These are phyloP conservation scores for Poecile montanus DNA, from an alignment of 2,797 vertebrate species.

Conservation along the genomic window DNA sequence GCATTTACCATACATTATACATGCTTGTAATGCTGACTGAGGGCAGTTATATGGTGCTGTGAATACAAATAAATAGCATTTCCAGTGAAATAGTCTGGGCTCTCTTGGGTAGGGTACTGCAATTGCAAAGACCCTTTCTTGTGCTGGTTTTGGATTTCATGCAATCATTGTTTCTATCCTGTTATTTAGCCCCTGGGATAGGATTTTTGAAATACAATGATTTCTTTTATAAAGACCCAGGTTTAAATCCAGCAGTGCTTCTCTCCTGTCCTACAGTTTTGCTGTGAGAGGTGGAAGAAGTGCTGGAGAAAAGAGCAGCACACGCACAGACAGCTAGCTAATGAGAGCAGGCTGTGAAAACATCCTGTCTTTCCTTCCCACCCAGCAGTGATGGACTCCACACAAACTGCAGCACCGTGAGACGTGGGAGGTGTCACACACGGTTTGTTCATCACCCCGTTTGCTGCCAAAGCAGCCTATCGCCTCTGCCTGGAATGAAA, in stretches of 20 bases:
- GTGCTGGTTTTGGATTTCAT: neutral
- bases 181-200: neutral
- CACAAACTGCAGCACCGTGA: rapidly evolving
- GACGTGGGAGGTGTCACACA: neutral
- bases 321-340: rapidly evolving
- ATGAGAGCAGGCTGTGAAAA: neutral
- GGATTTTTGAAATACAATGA: neutral
- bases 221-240: neutral
- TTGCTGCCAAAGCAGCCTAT: neutral
- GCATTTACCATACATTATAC: neutral
- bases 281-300: neutral
- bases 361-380: neutral
- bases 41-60: neutral
- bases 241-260: neutral
- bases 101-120: neutral
- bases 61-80: neutral
- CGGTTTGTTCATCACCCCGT: neutral
- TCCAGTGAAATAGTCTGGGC: neutral
- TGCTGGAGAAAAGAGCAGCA: neutral
- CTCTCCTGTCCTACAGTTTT: neutral
- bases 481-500: rapidly evolving
- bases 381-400: neutral
- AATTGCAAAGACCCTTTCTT: neutral
- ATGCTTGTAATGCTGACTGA: neutral
- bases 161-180: neutral